A percentile compares a stretch with the other conserved stretches of the same genome.
Evolutionary conservation across 2,888 invertebrate genomes (phyloP).

Genomic region (Tigriopus californicus): DNA sequence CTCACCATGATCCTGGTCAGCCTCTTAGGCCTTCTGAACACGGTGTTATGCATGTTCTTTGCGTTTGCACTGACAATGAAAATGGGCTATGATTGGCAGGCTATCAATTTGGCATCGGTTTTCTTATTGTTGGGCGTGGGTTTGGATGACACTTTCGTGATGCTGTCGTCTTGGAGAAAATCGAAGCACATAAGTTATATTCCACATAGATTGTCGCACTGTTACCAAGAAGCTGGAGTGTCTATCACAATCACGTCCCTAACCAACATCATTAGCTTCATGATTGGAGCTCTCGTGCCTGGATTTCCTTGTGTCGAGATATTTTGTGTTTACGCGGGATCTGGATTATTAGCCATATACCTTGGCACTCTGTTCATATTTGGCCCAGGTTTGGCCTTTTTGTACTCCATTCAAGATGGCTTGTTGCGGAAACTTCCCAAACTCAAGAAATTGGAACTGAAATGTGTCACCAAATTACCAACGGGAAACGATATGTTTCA

Average conservation of each 20-base stretch:
- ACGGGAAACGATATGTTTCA: neutral
- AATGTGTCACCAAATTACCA: neutral
- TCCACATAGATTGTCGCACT: neutral
- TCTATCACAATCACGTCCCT: constrained; percentile 14
- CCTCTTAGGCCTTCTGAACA: constrained; percentile 69
- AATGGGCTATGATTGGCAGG: constrained; percentile 74
- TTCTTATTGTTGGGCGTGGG: constrained; percentile 80
- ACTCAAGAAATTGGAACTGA: neutral
- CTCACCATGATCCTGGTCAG: constrained; percentile 79
- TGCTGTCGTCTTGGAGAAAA: constrained; percentile 74
- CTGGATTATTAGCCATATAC: constrained; percentile 16
- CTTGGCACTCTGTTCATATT: constrained; percentile 17
- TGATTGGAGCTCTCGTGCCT: constrained; percentile 9
- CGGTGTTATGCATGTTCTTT: constrained; percentile 71
- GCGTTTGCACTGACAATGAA: constrained; percentile 81
- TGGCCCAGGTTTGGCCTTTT: constrained; percentile 15
- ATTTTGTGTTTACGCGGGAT: constrained; percentile 16
- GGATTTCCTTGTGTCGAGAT: constrained; percentile 16
- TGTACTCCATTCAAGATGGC: neutral
- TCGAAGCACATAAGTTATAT: constrained; percentile 54
- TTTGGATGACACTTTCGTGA: constrained; percentile 86
- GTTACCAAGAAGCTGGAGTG: constrained; percentile 8
- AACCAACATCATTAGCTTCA: constrained; percentile 15
- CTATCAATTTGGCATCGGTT: constrained; percentile 80
- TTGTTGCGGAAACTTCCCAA: neutral